phyloP scores from a whole-genome alignment of 2,888 invertebrate species.

The Hydriomena furcata region DNA sequence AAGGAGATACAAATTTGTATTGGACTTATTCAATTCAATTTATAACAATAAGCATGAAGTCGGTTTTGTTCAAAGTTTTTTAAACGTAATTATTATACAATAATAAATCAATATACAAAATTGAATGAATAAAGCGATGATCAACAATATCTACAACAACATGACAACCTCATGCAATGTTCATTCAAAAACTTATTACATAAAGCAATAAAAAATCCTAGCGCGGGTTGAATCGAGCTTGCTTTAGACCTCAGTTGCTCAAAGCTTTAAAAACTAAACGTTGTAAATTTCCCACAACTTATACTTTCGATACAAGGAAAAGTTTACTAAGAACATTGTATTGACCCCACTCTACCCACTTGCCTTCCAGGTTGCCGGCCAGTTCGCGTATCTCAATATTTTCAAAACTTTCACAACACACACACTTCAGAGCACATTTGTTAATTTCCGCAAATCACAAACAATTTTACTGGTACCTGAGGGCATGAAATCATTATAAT shows the following conservation, averaged over 20 bases:
- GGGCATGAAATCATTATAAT: slow-evolving; percentile 45
- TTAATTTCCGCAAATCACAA: slow-evolving; percentile 31
- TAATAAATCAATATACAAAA: too few relatives aligned
- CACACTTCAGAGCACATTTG: slow-evolving; percentile 18
- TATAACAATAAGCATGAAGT: too few relatives aligned
- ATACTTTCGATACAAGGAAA: slow-evolving; percentile 11
- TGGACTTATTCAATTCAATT: too few relatives aligned
- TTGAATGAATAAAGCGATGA: too few relatives aligned
- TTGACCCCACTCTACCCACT: slow-evolving; percentile 4
- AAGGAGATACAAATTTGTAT: too few relatives aligned
- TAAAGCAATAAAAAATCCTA: too few relatives aligned
- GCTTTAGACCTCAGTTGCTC: background rate
- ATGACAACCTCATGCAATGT: too few relatives aligned
- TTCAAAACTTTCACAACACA: slow-evolving; percentile 14
- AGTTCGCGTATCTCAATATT: slow-evolving; percentile 16
- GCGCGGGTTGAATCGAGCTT: background rate
- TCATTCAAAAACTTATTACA: too few relatives aligned
- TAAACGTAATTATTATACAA: too few relatives aligned
- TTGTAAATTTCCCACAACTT: slow-evolving; percentile 2
- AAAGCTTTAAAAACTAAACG: slow-evolving; percentile 4
- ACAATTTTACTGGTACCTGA: slow-evolving; percentile 23
- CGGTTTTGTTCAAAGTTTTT: too few relatives aligned
- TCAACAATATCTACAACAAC: too few relatives aligned
- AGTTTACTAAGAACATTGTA: slow-evolving; percentile 2
- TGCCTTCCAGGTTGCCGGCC: background rate